Percentiles rank a stretch among this genome's conserved stretches.
Evolutionary conservation across 2,888 invertebrate genomes (phyloP).

Genomic region (Caenorhabditis sp.): DNA sequence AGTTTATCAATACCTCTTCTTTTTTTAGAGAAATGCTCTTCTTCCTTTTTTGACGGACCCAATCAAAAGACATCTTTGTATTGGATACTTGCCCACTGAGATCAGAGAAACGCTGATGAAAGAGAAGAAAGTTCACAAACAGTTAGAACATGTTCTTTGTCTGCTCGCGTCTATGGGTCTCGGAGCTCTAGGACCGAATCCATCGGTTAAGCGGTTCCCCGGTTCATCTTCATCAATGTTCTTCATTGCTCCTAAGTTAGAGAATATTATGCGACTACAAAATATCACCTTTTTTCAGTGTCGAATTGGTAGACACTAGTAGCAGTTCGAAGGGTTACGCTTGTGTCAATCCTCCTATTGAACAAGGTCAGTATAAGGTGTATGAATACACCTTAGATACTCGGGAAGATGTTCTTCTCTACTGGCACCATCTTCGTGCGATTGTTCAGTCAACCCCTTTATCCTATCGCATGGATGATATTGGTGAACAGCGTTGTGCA

Average conservation of each 20-base stretch:
- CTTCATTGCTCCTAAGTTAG: slow-evolving; percentile 1
- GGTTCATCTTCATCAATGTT: slow-evolving; percentile 51
- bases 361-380: slow-evolving; percentile 57
- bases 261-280: too few relatives aligned
- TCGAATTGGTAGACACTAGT: slow-evolving; percentile 72
- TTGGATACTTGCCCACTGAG: slow-evolving; percentile 72
- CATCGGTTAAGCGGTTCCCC: slow-evolving; percentile 65
- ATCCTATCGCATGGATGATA: slow-evolving; percentile 60
- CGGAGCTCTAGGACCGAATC: slow-evolving; percentile 65
- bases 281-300: too few relatives aligned
- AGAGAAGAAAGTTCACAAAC: slow-evolving; percentile 66
- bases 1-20: background rate
- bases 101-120: slow-evolving; percentile 67
- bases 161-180: slow-evolving; percentile 70
- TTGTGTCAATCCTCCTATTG: slow-evolving; percentile 67
- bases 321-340: slow-evolving; percentile 74
- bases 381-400: slow-evolving; percentile 71
- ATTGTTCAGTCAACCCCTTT: slow-evolving; percentile 77
- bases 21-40: slow-evolving; percentile 20
- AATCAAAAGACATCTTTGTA: slow-evolving; percentile 69
- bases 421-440: slow-evolving; percentile 79
- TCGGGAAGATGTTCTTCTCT: slow-evolving; percentile 60
- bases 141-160: slow-evolving; percentile 70
- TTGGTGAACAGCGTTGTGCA: slow-evolving; percentile 17
- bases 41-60: slow-evolving; percentile 63